A percentile compares a stretch with the other conserved stretches of the same genome.
phyloP scores from a whole-genome alignment of 2,888 invertebrate genomes.

The Dastarcus helophoroides region DNA sequence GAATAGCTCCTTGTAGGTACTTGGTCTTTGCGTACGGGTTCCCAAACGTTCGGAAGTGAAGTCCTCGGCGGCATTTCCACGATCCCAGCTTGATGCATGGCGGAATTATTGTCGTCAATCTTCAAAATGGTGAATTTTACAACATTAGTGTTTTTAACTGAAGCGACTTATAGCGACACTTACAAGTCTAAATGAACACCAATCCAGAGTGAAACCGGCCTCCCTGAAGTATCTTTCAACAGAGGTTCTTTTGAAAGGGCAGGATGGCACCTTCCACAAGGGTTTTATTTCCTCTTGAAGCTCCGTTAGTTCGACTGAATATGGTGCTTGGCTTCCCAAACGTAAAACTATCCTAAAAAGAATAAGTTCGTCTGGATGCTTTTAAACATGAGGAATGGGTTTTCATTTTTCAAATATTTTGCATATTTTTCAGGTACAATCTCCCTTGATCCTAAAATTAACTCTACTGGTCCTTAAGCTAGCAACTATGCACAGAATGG shows the following conservation, averaged over 20 bases:
- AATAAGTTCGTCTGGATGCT: constrained; percentile 16
- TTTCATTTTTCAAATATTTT: too few species aligned
- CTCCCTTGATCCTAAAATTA: too few species aligned
- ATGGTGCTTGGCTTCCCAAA: constrained; percentile 63
- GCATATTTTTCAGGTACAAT: too few species aligned
- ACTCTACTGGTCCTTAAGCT: too few species aligned
- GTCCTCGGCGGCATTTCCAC: constrained; percentile 21
- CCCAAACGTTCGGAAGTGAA: constrained; percentile 41
- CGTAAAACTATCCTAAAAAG: constrained; percentile 60
- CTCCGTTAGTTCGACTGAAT: constrained; percentile 57
- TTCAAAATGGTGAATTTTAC: constrained; percentile 16
- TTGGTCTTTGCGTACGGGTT: constrained; percentile 45
- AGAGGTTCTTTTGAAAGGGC: constrained; percentile 77
- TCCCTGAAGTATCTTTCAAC: constrained; percentile 74
- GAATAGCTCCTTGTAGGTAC: constrained; percentile 59
- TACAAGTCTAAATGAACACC: constrained; percentile 81
- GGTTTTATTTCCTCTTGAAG: constrained; percentile 74
- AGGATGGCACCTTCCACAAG: constrained; percentile 62
- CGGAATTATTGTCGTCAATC: constrained; percentile 33
- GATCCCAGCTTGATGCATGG: constrained; percentile 30
- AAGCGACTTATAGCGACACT: too few species aligned
- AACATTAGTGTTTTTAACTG: neutral
- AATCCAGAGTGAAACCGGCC: constrained; percentile 69
- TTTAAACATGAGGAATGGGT: too few species aligned
- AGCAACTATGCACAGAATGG: too few species aligned